A percentile compares a stretch with the other conserved stretches of the same genome.
These are phyloP conservation scores for Allolobophora icterica DNA, from an alignment of 2,888 invertebrate genomes.

Conservation along the genomic window DNA sequence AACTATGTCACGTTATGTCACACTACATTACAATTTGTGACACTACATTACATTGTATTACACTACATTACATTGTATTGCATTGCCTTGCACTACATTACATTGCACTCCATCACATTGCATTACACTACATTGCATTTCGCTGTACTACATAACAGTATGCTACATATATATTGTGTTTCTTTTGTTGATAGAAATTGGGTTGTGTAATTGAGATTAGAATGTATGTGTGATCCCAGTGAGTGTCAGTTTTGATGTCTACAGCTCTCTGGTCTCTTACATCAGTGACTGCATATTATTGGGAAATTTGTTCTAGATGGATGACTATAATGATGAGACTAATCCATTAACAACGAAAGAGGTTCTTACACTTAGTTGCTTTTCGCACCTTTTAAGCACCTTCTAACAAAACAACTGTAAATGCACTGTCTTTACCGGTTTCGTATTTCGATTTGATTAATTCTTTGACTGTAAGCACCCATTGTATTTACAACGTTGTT, in stretches of 20 bases:
- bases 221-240: background rate
- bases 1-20: background rate
- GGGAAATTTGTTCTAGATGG: conserved; percentile 19
- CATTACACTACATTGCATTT: no score
- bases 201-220: background rate
- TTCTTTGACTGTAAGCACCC: background rate
- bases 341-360: conserved; percentile 20
- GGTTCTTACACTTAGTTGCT: conserved; percentile 19
- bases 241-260: background rate
- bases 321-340: background rate
- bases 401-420: background rate
- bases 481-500: background rate
- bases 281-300: background rate
- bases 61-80: background rate
- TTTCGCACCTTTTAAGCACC: background rate
- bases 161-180: no score
- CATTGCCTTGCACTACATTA: background rate
- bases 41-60: background rate
- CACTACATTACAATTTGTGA: no score
- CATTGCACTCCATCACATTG: no score
- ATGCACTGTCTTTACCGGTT: background rate
- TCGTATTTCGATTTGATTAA: background rate
- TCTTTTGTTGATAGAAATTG: no score
- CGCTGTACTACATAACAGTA: no score
- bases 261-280: background rate